These are phyloP conservation scores for Ommatoiulus sabulosus DNA, from an alignment of 2,888 invertebrate species.

Conservation along the genomic window DNA sequence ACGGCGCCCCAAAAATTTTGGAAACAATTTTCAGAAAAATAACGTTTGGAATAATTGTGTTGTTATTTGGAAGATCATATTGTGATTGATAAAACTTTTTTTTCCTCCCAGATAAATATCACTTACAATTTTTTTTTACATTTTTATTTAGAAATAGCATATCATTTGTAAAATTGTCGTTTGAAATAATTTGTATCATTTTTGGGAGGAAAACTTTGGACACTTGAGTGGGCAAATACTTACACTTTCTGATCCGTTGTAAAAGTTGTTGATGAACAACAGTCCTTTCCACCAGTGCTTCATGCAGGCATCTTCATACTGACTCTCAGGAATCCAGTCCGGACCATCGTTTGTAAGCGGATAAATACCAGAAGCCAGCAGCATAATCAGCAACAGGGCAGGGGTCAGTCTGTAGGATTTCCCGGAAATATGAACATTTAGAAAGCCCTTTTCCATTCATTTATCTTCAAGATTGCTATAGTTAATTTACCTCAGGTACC, in stretches of 20 bases:
- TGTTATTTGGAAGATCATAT: no score
- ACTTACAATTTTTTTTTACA: no score
- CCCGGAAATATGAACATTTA: background rate
- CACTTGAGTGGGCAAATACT: background rate
- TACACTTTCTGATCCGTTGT: constrained; percentile 49
- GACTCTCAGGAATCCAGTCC: constrained; percentile 45
- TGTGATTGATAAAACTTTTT: no score
- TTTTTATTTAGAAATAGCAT: no score
- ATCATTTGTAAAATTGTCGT: no score
- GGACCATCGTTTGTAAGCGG: constrained; percentile 28
- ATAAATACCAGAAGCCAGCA: constrained; percentile 51
- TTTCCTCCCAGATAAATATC: no score
- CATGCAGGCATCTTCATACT: constrained; percentile 48
- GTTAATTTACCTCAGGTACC: background rate
- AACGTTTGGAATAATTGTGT: no score
- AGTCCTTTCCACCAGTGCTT: constrained; percentile 56
- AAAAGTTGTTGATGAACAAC: constrained; percentile 56
- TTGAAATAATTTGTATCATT: no score
- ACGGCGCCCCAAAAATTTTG: no score
- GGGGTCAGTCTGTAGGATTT: constrained; percentile 47
- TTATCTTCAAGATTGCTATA: background rate
- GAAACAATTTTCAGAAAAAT: no score
- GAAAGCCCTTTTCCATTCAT: background rate
- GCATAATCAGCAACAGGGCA: constrained; percentile 30
- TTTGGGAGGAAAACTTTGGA: no score